Base-by-base conservation (phyloP, 2,888 invertebrate genomes). In the Lithophane socia region DNA sequence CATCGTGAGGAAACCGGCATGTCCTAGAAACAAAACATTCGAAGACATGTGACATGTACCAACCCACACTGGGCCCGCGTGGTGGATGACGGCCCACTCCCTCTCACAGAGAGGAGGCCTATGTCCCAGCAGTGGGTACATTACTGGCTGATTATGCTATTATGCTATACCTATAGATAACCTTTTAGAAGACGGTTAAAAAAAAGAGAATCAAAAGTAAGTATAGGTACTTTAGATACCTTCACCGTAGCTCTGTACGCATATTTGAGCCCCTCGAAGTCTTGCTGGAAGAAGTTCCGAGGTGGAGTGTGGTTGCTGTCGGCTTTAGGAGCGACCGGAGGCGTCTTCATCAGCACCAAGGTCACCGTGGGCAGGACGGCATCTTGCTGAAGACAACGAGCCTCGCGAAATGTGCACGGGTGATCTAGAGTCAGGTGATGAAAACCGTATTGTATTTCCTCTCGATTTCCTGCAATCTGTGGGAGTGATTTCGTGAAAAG, bases 331-430 rank as follows among this genome's bases (percentile, higher is more conserved):
- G 94, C 94, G 1, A 70, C 80, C 0, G 90, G 85, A 0, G 94
- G 95, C 8, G 93, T 89, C 3, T 92, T 93, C 67, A 84, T 88
- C 56, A 96, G 86, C 16, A 92, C 91, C 69, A 96, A 82, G 0
- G 96, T 94, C 24, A 95, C 94, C 0, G 94, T 94, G 0, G 96
- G 96, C 47, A 96, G 90, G 2, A 96, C 93, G 0, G 95, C 96
- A 66, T 95, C 94, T 79, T 95, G 95, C 83, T 96, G 95, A 21
- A 96, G 88, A 84, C 93, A 95, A 54, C 94, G 94, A 3, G 96
- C 96, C 79, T 96, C 96, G 69, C 94, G 94, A 18, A 94, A 81
- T 3, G 96, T 94, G 86, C 96, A 96, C 0, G 96, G 96, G 77
- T 96, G 96, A 78, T 96, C 96, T 96, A 73, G 13, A 24, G 42